These are phyloP conservation scores for Drosophila koepferae DNA, from an alignment of 2,888 invertebrate species.

Conservation along the genomic window DNA sequence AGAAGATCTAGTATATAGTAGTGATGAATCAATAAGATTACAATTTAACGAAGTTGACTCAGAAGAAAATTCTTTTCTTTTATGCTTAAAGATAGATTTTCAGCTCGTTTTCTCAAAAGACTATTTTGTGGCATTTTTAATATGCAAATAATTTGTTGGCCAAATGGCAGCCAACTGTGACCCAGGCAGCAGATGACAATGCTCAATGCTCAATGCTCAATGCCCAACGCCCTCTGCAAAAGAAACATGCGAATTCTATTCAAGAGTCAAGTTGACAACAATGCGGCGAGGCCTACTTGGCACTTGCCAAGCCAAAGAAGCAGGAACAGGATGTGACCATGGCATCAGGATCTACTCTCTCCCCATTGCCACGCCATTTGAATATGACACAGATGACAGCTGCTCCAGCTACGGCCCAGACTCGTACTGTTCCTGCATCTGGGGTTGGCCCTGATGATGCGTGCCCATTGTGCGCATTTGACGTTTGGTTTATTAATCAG, in stretches of 20 bases:
- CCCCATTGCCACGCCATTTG: conserved; percentile 54
- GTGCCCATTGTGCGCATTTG: conserved; percentile 81
- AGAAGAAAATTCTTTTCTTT: background rate
- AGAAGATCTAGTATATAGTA: background rate
- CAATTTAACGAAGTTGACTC: background rate
- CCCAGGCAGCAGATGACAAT: conserved; percentile 73
- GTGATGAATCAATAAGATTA: background rate
- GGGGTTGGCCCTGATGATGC: conserved; percentile 55
- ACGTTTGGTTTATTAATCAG: conserved; percentile 85
- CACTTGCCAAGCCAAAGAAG: conserved; percentile 58
- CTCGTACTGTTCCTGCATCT: conserved; percentile 26
- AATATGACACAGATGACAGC: conserved; percentile 84
- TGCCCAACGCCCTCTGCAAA: conserved; percentile 56
- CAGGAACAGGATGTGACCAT: conserved; percentile 74
- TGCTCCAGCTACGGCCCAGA: conserved; percentile 61
- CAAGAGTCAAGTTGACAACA: conserved; percentile 81
- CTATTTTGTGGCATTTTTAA: conserved; percentile 59
- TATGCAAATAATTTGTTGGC: conserved; percentile 80
- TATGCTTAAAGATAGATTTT: background rate
- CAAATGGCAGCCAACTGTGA: conserved; percentile 82
- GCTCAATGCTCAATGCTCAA: conserved; percentile 62
- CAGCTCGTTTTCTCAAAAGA: conserved; percentile 4
- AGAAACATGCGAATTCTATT: conserved; percentile 54
- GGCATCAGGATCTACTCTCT: conserved; percentile 17
- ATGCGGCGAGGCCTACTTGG: conserved; percentile 63